Evolutionary conservation across 2,888 invertebrate genomes (phyloP), one percentile per base, ranked within the genome.

Genomic region (Zaprionus lineosus): DNA sequence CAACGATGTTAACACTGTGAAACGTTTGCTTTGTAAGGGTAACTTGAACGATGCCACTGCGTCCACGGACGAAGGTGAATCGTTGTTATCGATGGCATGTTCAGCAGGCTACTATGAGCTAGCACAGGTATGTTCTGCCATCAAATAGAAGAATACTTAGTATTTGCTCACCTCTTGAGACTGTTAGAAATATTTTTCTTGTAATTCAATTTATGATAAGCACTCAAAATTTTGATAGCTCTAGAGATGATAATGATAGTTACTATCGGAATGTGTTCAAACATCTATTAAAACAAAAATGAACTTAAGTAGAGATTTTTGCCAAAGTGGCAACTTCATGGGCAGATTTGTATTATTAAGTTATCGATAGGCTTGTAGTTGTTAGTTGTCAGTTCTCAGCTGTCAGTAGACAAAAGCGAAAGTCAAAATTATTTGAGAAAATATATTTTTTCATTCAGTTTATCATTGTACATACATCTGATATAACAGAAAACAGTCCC

Each of bases 81-180:
- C 97, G 87, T 92, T 99, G 67, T 92, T 99, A 66, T 98, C 98
- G 50, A 93, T 98, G 85, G 98, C 98, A 62, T 98, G 98, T 91
- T 97, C 98, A 64, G 98, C 98, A 64, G 98, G 98, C 41, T 98
- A 98, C 91, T 98, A 96, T 91, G 98, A 98, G 91, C 93, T 98
- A 77, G 98, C 98, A 78, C 97, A 98, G 93, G 97, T 95, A 91
- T 62, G 70, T 62, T 37, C 14, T 24, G 7, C 8, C 21, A 5
- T 8, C 8, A 34, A 12, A n/a, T 14, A 12, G 2, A 21, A 21
- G 21, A 21, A 5, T n/a, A n/a, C n/a, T n/a, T n/a, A n/a, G n/a
- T n/a, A n/a, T n/a, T n/a, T n/a, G n/a, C 28, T n/a, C 9, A 5
- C 21, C 7, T 21, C 7, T 21, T 7, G 7, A 21, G 7, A 21